Evolutionary conservation across 2,113 vertebrate genomes (phyloP), one percentile per base, ranked within the genome.

Genomic region (Passer montanus): DNA sequence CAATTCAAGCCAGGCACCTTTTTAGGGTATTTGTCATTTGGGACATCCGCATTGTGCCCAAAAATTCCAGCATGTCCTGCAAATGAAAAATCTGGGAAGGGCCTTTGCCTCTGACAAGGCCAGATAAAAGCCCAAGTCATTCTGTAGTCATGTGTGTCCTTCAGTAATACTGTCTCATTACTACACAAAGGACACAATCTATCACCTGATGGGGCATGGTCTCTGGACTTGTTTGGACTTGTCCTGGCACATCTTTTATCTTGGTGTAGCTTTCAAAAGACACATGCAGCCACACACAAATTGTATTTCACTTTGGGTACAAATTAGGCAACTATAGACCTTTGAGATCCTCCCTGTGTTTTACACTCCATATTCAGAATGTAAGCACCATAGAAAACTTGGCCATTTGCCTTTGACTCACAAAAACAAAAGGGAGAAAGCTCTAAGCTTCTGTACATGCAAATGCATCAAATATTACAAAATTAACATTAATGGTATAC

Each of bases 21-120:
- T 59, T 41, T 31, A 87, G 6, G 5, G 11, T 41, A 56, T 73
- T 64, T 64, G 44, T 56, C n/a, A 52, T 7, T n/a, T 52, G 15
- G 15, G 21, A 47, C 5, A 39, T 72, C 22, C 2, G 4, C 35
- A 52, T 31, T 52, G 15, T 73, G 31, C 3, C n/a, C 18, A 59
- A 11, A 72, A 94, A 84, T 13, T 79, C 23, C 39, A 70, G 20
- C 11, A 70, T 44, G 12, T 68, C 7, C n/a, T 68, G 30, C 9
- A 91, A 12, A 35, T 28, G 22, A 75, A 87, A 89, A 89, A 59
- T 56, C 39, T 50, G 21, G 19, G 21, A 89, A 70, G 2, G 6
- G 3, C 6, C n/a, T 75, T 55, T 16, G 1, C 35, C 21, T 85
- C 33, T 4, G 2, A 59, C 6, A 8, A 2, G 9, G 24, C 13